Evolutionary conservation across 2,113 vertebrate species (phyloP), one percentile per base, ranked within the genome.

Genomic region (Hemicordylus capensis): DNA sequence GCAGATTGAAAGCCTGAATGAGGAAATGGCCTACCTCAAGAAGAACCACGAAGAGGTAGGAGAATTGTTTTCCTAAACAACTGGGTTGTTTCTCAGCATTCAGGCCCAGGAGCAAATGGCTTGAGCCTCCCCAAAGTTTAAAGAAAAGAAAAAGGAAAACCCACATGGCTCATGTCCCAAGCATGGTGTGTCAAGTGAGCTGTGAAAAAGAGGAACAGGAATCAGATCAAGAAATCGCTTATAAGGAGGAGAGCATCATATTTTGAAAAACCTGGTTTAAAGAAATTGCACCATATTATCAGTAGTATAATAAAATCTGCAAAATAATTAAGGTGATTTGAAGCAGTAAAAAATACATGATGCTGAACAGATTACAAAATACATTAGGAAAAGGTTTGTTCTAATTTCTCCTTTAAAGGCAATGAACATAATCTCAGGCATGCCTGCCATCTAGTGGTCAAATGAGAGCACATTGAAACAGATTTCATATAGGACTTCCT

Each of bases 31-130:
- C 0, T 94, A 86, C 66, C 85, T 97, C 44, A 97, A 92, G 89
- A 94, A 64, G 54, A 96, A 83, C 75, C 97, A 98, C 0, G 75
- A 93, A 67, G 96, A 97, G 96, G 97, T 94, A 83, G 11, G 48
- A 58, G 7, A 63, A 72, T 15, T 15, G 2, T 31, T 51, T 39
- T n/a, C 12, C 34, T 48, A 37, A 84, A 6, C 34, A 58, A 19
- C n/a, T 46, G 6, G 22, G 69, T 44, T 4, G 37, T 4, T 48
- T 58, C 56, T 44, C 3, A 39, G 66, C 14, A n/a, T n/a, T n/a
- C 17, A 67, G n/a, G n/a, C 64, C 31, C 17, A 34, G 64, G 31
- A 73, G 39, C 24, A 44, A 73, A 72, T 12, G 9, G 42, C 37
- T 69, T 37, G 4, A 69, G 66, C 14, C 34, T 28, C 24, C 42